A percentile compares a stretch with the other conserved stretches of the same genome.
Evolutionary conservation across 2,888 invertebrate genomes (phyloP).

Genomic region (Taenaris catops): DNA sequence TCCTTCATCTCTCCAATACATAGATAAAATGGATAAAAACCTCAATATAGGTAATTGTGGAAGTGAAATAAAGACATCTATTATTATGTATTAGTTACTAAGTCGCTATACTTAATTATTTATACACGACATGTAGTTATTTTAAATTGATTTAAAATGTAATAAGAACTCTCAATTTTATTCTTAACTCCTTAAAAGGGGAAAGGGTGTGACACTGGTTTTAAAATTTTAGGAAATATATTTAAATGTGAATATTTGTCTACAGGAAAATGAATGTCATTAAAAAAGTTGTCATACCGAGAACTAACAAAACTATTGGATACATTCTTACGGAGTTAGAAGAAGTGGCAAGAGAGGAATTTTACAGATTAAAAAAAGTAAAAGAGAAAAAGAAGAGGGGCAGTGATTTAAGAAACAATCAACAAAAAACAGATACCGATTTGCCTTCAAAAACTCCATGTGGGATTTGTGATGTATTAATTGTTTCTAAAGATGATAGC

Average conservation of each 20-base stretch:
- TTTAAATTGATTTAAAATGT: no score
- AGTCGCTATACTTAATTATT: no score
- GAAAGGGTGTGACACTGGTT: slow-evolving; percentile 27
- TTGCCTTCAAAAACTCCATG: background rate
- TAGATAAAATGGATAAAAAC: no score
- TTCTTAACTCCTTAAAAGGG: slow-evolving; percentile 28
- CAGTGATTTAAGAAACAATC: slow-evolving; percentile 11
- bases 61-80: no score
- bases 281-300: slow-evolving; percentile 38
- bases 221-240: background rate
- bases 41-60: no score
- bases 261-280: slow-evolving; percentile 39
- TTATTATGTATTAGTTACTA: no score
- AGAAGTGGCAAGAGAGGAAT: slow-evolving; percentile 40
- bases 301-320: slow-evolving; percentile 30
- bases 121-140: no score
- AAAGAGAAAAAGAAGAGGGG: slow-evolving; percentile 27
- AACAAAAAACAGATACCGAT: background rate
- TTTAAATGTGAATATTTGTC: slow-evolving; percentile 22
- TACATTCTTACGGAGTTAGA: slow-evolving; percentile 39
- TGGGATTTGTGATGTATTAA: background rate
- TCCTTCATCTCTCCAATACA: no score
- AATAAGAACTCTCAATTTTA: no score
- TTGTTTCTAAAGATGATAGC: no score
- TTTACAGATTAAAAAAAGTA: slow-evolving; percentile 36